phyloP scores from a whole-genome alignment of 2,888 invertebrate species.

The Hyalella azteca region DNA sequence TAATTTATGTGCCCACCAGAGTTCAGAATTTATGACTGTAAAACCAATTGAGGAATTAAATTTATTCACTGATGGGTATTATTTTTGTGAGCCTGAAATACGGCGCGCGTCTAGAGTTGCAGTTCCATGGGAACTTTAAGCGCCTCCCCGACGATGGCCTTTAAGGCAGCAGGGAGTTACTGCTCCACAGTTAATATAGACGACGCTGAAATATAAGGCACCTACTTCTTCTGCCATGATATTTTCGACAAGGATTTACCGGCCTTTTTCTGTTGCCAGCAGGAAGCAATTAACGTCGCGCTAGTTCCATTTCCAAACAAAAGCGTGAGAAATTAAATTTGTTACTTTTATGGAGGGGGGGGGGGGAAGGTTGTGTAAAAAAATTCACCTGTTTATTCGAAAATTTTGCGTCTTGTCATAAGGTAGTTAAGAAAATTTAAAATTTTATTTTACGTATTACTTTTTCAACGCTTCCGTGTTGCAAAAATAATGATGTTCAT shows the following conservation, averaged over 20 bases:
- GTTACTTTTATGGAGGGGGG: background rate
- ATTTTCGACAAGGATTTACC: background rate
- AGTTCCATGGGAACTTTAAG: background rate
- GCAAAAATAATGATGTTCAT: too few relatives aligned
- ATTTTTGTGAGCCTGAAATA: background rate
- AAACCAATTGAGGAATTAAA: constrained; percentile 29
- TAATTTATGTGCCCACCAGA: constrained; percentile 24
- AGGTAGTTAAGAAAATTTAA: too few relatives aligned
- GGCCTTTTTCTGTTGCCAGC: background rate
- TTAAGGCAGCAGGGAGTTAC: background rate
- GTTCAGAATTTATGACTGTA: constrained; percentile 11
- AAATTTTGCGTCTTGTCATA: too few relatives aligned
- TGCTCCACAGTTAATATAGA: background rate
- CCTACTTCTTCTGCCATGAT: background rate
- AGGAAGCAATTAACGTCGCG: background rate
- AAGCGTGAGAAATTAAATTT: background rate
- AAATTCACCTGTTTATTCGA: too few relatives aligned
- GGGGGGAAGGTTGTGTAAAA: too few relatives aligned
- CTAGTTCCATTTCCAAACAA: background rate
- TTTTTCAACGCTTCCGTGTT: too few relatives aligned
- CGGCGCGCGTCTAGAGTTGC: background rate
- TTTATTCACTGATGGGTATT: constrained; percentile 29
- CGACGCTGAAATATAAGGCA: background rate
- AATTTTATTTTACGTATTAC: too few relatives aligned
- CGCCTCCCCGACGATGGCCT: background rate